phyloP scores from a whole-genome alignment of 2,888 invertebrate species.

The Brachypalpus laphriformis region DNA sequence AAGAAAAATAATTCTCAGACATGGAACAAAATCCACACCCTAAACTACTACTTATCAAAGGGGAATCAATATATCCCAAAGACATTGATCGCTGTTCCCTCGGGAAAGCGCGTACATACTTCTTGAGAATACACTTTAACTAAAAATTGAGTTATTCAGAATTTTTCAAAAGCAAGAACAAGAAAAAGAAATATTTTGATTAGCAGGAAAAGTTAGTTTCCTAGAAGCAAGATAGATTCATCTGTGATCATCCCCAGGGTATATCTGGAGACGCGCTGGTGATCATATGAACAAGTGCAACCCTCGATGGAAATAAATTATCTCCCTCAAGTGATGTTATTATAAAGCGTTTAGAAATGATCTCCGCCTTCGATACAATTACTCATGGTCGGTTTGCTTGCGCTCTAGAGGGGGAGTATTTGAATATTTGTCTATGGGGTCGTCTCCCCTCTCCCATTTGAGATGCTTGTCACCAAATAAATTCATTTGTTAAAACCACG shows the following conservation, averaged over 20 bases:
- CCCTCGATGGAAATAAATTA: constrained; percentile 57
- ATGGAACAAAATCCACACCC: constrained; percentile 61
- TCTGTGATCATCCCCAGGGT: constrained; percentile 15
- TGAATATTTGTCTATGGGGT: background rate
- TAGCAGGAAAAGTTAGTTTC: constrained; percentile 51
- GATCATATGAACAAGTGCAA: constrained; percentile 61
- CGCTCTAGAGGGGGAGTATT: constrained; percentile 31
- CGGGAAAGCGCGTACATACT: constrained; percentile 33
- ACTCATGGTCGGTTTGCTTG: constrained; percentile 42
- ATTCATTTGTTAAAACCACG: constrained; percentile 61
- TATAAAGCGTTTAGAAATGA: constrained; percentile 60
- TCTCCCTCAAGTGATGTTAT: constrained; percentile 61
- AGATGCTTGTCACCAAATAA: constrained; percentile 69
- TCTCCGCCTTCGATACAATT: constrained; percentile 46
- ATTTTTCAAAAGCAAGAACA: constrained; percentile 29
- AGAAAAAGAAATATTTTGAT: constrained; percentile 63
- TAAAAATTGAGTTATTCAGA: constrained; percentile 54
- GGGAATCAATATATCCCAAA: constrained; percentile 53
- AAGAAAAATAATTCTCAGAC: constrained; percentile 35
- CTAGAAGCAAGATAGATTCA: constrained; percentile 11
- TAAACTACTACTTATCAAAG: constrained; percentile 27
- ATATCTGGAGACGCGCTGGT: constrained; percentile 3
- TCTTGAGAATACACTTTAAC: constrained; percentile 36
- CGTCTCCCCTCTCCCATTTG: background rate
- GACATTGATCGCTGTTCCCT: constrained; percentile 35